Base-by-base conservation (phyloP, 2,888 invertebrate species). In the Acrobasis consociella region DNA sequence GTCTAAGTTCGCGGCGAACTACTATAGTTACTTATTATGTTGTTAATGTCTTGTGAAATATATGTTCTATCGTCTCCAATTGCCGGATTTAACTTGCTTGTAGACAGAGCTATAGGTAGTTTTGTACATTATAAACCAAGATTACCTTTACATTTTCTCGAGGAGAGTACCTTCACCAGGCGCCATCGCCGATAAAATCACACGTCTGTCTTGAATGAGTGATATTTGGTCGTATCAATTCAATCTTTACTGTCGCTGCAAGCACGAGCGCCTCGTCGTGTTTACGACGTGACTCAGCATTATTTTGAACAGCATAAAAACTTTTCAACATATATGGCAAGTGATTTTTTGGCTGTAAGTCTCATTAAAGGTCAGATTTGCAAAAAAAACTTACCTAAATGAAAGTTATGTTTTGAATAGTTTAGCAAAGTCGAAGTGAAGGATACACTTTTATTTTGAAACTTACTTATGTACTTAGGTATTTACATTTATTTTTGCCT, bases 171-270 rank as follows among this genome's bases (percentile, higher is more conserved):
- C 11, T 13, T 7, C 10, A 11, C 10, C 10, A 56, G 56, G 56
- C 56, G 56, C 56, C 56, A 56, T 13, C 42, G 42, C 11, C 39
- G 56, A 56, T 56, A 42, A 42, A 17, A 56, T 55, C 55, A 55
- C 55, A 15, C 31, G 55, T 55, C 55, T 55, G 55, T 39, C 38
- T 37, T 55, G 55, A 42, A 17, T 56, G 56, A 56, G 46, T 46
- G 42, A 55, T 60, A 59, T 60, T 53, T 65, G 62, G 58, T 58
- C 69, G 62, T 67, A 60, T 17, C 65, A 67, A 72, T 68, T 69
- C 64, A 66, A 72, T 74, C 70, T 75, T 70, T 68, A 72, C 68
- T 58, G 64, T 64, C 66, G 67, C 42, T 68, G 68, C 58, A 65
- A 65, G 63, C 66, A 61, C 49, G 60, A 61, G 62, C 68, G 31